These are phyloP conservation scores for Rotaria sp. DNA, from an alignment of 2,888 invertebrate species.

Conservation along the genomic window DNA sequence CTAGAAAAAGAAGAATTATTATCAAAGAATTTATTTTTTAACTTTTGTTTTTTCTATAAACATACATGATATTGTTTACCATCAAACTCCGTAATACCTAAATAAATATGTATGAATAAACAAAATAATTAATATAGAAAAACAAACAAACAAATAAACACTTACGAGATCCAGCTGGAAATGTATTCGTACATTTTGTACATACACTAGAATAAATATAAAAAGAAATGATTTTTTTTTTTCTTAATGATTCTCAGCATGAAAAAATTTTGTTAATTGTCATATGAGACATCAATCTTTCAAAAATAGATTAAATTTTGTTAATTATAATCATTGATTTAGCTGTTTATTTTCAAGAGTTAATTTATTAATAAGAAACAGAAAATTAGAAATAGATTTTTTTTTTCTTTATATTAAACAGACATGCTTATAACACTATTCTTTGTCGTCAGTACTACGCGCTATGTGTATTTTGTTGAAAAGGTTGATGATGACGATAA, in stretches of 20 bases:
- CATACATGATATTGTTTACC: conserved; percentile 24
- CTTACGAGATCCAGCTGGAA: conserved; percentile 27
- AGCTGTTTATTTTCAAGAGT: neutral
- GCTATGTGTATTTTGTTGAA: too few relatives aligned
- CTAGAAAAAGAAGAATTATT: neutral
- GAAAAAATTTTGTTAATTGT: neutral
- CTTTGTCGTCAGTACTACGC: too few relatives aligned
- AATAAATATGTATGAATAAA: neutral
- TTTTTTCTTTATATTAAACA: too few relatives aligned
- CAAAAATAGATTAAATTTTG: neutral
- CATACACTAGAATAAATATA: neutral
- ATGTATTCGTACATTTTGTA: neutral
- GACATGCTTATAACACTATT: too few relatives aligned
- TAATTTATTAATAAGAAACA: too few relatives aligned
- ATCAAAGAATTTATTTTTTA: too few relatives aligned
- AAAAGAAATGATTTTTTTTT: neutral
- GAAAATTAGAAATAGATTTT: too few relatives aligned
- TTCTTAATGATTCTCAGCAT: neutral
- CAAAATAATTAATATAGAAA: too few relatives aligned
- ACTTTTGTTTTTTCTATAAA: too few relatives aligned
- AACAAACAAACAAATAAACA: neutral
- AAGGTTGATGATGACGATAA: too few relatives aligned
- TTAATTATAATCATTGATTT: neutral
- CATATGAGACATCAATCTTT: neutral
- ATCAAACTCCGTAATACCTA: conserved; percentile 28